Conservation (phyloP, 2,888 invertebrate genomes). For the Itoplectis maculator region DNA sequence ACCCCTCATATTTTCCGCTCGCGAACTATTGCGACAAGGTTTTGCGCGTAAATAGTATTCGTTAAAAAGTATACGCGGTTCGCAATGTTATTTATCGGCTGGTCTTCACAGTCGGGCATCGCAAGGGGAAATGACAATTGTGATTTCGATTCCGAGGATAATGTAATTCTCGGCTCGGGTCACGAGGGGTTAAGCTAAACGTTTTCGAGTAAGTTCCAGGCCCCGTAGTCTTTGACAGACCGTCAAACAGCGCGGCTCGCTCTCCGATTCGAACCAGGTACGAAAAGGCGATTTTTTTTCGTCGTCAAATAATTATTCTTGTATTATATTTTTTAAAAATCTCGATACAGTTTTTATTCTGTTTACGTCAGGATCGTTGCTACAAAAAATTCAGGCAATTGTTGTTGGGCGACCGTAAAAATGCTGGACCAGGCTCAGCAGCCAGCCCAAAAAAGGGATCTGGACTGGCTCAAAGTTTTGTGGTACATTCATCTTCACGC, state of each 20-base stretch:
- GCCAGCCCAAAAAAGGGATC: slow-evolving; percentile 85
- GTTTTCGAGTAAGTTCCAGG: slow-evolving; percentile 52
- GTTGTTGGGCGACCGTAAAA: slow-evolving; percentile 29
- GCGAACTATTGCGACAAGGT: too few relatives aligned
- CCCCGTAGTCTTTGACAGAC: slow-evolving; percentile 61
- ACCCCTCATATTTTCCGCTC: too few relatives aligned
- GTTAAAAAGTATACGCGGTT: neutral
- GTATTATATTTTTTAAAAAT: too few relatives aligned
- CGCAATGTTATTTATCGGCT: neutral
- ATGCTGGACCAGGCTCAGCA: slow-evolving; percentile 67
- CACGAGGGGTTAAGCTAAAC: slow-evolving; percentile 75
- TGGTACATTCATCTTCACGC: slow-evolving; percentile 91
- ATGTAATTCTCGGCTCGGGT: slow-evolving; percentile 78
- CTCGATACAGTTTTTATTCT: slow-evolving; percentile 2
- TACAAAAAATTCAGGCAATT: neutral
- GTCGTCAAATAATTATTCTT: neutral
- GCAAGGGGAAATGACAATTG: slow-evolving; percentile 81
- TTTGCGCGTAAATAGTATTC: neutral
- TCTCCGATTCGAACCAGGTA: slow-evolving; percentile 44
- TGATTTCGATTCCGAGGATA: slow-evolving; percentile 72
- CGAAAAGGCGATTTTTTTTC: slow-evolving; percentile 4
- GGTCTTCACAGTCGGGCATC: neutral
- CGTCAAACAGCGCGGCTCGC: slow-evolving; percentile 50
- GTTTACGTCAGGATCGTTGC: slow-evolving; percentile 1
- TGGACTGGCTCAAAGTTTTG: slow-evolving; percentile 90